These are phyloP conservation scores for Hipparchia sbordonii DNA, from an alignment of 2,888 invertebrate species.

Conservation along the genomic window DNA sequence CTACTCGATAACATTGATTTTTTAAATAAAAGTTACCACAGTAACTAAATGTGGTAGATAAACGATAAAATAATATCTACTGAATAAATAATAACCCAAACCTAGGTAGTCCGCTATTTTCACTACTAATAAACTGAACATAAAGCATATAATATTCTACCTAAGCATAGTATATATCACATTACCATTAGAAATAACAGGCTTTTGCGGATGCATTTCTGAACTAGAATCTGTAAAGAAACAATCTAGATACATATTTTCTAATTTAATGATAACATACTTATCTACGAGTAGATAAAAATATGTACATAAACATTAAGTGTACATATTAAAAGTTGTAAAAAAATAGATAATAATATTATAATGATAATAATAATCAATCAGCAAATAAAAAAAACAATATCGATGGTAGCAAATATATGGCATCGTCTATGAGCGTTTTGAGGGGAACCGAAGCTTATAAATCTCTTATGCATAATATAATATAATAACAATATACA, in stretches of 20 bases:
- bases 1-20: background rate
- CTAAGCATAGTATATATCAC: conserved; percentile 29
- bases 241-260: conserved; percentile 25
- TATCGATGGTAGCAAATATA: too few species aligned
- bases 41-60: background rate
- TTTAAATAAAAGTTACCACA: background rate
- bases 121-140: conserved; percentile 2
- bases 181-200: conserved; percentile 51
- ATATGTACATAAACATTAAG: conserved; percentile 3
- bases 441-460: too few species aligned
- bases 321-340: background rate
- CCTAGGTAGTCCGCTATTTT: background rate
- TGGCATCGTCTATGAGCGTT: too few species aligned
- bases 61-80: background rate
- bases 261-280: conserved; percentile 8
- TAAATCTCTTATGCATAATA: too few species aligned
- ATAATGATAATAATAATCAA: too few species aligned
- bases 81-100: background rate
- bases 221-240: conserved; percentile 57
- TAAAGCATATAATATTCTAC: conserved; percentile 10
- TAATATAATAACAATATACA: too few species aligned
- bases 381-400: too few species aligned
- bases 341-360: too few species aligned
- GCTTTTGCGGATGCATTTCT: conserved; percentile 54
- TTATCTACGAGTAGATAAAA: background rate